A percentile compares a stretch with the other conserved stretches of the same genome.
These are phyloP conservation scores for Hybos culiciformis DNA, from an alignment of 2,888 invertebrate species.

Conservation along the genomic window DNA sequence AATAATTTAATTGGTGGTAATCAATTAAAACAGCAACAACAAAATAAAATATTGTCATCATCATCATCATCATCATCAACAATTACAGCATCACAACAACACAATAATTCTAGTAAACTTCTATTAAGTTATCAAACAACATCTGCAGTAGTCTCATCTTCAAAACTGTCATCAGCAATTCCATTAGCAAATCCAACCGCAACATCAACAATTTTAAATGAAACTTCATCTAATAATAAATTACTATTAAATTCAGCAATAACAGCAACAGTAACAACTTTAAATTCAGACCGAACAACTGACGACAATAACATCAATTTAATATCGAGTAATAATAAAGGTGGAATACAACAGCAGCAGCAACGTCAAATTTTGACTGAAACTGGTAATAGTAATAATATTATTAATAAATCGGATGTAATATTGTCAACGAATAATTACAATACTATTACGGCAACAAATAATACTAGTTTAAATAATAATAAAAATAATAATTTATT, in stretches of 20 bases:
- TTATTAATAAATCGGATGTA: too few relatives aligned
- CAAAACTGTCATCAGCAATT: conserved; percentile 12
- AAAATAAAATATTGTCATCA: conserved; percentile 12
- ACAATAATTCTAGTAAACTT: too few relatives aligned
- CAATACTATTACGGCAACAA: conserved; percentile 11
- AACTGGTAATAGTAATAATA: too few relatives aligned
- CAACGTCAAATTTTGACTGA: conserved; percentile 10
- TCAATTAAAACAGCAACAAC: conserved; percentile 16
- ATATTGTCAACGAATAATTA: too few relatives aligned
- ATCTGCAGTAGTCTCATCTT: conserved; percentile 17
- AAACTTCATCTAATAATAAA: conserved; percentile 12
- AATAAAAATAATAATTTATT: conserved; percentile 14
- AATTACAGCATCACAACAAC: too few relatives aligned
- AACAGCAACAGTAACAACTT: conserved; percentile 3
- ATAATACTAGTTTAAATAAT: conserved; percentile 6
- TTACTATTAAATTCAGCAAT: conserved; percentile 9
- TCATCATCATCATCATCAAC: conserved; percentile 12
- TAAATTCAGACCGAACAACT: conserved; percentile 14
- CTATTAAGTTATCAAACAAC: conserved; percentile 11
- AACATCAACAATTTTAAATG: conserved; percentile 9
- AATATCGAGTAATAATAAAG: conserved; percentile 24
- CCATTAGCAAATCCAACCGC: conserved; percentile 8
- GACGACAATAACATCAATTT: conserved; percentile 26
- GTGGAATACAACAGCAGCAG: conserved; percentile 19
- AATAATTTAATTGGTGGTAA: conserved; percentile 21